Conservation (phyloP, 1,140 invertebrate genomes). For the Bombus terrestris region DNA sequence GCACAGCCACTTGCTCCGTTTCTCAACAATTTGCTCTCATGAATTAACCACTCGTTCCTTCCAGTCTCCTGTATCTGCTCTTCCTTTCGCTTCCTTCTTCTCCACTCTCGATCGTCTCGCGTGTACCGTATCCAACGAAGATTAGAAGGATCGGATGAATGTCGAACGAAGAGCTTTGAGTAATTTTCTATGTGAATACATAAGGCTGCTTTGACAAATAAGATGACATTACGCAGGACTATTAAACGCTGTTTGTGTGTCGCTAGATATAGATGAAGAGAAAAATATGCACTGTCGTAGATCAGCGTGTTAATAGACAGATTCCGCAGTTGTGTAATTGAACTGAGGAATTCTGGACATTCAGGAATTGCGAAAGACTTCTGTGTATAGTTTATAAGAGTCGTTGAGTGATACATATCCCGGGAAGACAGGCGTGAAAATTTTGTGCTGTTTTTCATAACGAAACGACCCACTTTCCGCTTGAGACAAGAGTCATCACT, state of each 20-base stretch:
- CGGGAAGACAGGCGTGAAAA: background rate
- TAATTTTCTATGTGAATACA: no score
- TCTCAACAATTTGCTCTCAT: constrained; percentile 27
- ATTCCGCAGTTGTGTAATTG: background rate
- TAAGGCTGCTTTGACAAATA: no score
- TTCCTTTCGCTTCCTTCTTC: background rate
- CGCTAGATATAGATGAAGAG: no score
- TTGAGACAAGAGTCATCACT: background rate
- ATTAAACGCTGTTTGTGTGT: no score
- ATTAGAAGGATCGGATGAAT: background rate
- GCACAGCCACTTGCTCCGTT: constrained; percentile 22
- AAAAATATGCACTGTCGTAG: no score
- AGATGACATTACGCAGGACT: no score
- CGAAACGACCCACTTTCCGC: background rate
- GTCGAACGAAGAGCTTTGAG: no score
- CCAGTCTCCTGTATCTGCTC: background rate
- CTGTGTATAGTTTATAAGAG: background rate
- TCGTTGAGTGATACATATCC: background rate
- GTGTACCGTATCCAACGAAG: background rate
- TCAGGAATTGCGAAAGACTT: background rate
- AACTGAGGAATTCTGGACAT: constrained; percentile 5
- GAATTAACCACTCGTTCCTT: constrained; percentile 24
- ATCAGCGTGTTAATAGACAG: background rate
- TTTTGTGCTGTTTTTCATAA: background rate
- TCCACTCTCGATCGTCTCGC: background rate